phyloP scores from a whole-genome alignment of 2,888 invertebrate genomes.

The Saturnia japonica region DNA sequence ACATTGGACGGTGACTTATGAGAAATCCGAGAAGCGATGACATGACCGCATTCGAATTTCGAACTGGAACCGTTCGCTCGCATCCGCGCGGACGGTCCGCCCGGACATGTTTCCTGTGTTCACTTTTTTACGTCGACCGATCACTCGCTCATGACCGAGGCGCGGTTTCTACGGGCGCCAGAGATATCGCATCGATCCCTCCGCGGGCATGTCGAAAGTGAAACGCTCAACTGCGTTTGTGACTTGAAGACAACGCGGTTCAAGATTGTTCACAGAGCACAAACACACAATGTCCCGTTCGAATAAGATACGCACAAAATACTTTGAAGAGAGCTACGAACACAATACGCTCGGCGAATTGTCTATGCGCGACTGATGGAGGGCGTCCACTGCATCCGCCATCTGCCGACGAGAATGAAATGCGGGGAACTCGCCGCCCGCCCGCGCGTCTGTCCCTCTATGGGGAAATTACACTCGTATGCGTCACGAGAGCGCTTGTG shows the following conservation, averaged over 20 bases:
- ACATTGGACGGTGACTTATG: slow-evolving; percentile 81
- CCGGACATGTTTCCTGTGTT: slow-evolving; percentile 82
- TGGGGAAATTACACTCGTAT: slow-evolving; percentile 56
- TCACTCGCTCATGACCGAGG: slow-evolving; percentile 81
- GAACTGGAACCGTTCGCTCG: slow-evolving; percentile 80
- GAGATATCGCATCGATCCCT: slow-evolving; percentile 79
- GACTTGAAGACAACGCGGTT: slow-evolving; percentile 57
- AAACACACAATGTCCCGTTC: slow-evolving; percentile 81
- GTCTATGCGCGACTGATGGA: slow-evolving; percentile 81
- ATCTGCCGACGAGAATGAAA: slow-evolving; percentile 81
- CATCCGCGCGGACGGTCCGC: slow-evolving; percentile 79
- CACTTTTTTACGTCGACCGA: slow-evolving; percentile 79
- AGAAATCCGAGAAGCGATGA: slow-evolving; percentile 81
- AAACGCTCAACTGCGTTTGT: slow-evolving; percentile 63
- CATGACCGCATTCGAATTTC: slow-evolving; percentile 83
- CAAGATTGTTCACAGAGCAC: slow-evolving; percentile 76
- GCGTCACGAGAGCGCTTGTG: slow-evolving; percentile 54
- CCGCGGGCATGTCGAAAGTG: slow-evolving; percentile 73
- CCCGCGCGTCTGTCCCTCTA: slow-evolving; percentile 51
- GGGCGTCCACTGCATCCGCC: slow-evolving; percentile 80
- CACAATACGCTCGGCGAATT: slow-evolving; percentile 73
- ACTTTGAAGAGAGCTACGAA: slow-evolving; percentile 70
- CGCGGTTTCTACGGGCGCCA: slow-evolving; percentile 78
- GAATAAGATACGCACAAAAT: slow-evolving; percentile 78
- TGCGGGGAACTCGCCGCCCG: slow-evolving; percentile 68